Conservation (phyloP, 2,113 vertebrate genomes). For the Cephalophus harveyi region DNA sequence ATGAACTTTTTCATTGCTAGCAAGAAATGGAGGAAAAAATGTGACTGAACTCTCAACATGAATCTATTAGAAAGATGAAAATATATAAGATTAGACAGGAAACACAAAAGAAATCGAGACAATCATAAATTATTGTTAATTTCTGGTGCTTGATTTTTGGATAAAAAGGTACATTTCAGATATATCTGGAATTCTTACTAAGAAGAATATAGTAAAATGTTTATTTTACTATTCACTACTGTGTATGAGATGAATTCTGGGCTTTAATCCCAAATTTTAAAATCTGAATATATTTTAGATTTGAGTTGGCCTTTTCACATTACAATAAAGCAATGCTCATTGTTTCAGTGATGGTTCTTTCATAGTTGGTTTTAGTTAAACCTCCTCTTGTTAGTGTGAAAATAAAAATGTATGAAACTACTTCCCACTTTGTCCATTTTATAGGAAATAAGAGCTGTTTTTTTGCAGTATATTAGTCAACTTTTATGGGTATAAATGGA, state of each 20-base stretch:
- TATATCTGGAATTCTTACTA: neutral
- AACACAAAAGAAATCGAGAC: neutral
- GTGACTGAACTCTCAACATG: neutral
- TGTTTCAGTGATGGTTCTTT: neutral
- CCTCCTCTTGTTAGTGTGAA: neutral
- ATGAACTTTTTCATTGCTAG: constrained; percentile 28
- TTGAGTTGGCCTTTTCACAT: neutral
- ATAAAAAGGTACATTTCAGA: neutral
- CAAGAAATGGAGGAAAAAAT: constrained; percentile 20
- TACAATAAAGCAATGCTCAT: neutral
- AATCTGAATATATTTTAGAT: constrained; percentile 1
- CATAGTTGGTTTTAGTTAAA: neutral
- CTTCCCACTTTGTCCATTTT: neutral
- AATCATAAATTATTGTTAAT: neutral
- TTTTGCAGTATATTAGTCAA: neutral
- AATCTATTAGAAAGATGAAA: constrained; percentile 15
- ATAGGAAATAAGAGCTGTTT: neutral
- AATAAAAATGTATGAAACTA: neutral
- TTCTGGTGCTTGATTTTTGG: neutral
- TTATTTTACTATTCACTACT: neutral
- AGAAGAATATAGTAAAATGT: neutral
- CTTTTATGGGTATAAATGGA: neutral
- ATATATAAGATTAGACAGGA: neutral
- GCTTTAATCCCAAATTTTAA: neutral
- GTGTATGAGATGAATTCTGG: neutral